Base-by-base conservation (phyloP, 2,888 invertebrate genomes). In the Sialis fuliginosa region DNA sequence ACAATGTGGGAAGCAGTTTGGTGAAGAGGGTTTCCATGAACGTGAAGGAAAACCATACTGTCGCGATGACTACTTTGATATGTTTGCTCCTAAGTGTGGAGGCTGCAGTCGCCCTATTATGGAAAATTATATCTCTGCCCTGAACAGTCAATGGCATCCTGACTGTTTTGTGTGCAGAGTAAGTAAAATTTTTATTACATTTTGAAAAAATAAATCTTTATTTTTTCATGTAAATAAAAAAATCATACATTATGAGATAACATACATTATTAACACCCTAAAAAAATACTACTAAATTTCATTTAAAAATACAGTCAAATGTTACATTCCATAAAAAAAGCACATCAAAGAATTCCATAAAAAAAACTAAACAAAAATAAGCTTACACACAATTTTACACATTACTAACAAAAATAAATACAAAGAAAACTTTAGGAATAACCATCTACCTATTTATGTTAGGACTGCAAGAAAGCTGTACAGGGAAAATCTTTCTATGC, bases 141-240 rank as follows among this genome's bases (percentile, higher is more conserved):
- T 97, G 55, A 92, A 91, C 69, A 84, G 88, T 53, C 95, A 97
- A 66, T 97, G 97, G 96, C 97, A 97, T 68, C 85, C 96, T 7
- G 90, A 95, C 62, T 97, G 97, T 69, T 97, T 97, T 72, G 92
- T 95, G 54, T 97, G 97, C 77, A 82, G 92, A 84, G 96, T 97
- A 77, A 75, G 88, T 70, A 51, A 6, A 10, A 7, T 9, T 37
- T n/a, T 22, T 22, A 22, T 22, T 22, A 22, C 22, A 22, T 22
- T 22, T 22, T 22, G 22, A 22, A 22, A 22, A 22, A 22, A 22
- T 22, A 22, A 22, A 22, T 22, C 22, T 22, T 22, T 22, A 22
- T 22, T 22, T 22, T 22, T 22, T 22, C 22, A 22, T 22, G 22
- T 22, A 22, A 22, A 22, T 22, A 22, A 22, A 22, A 22, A 22